phyloP scores from a whole-genome alignment of 2,888 invertebrate species.

The Meteorus cinctellus region DNA sequence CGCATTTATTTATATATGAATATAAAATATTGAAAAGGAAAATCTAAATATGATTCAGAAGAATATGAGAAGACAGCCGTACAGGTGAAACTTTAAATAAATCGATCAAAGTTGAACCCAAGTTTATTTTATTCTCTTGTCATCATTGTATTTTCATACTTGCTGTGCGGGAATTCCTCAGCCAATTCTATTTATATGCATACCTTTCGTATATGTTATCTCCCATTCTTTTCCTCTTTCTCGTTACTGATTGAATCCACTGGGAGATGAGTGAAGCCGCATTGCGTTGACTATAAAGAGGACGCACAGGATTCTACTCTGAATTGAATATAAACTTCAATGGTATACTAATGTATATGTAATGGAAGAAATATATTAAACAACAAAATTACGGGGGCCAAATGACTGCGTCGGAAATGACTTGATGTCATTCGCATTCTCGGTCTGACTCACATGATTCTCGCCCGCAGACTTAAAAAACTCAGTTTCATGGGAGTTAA shows the following conservation, averaged over 20 bases:
- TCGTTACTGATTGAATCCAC: neutral
- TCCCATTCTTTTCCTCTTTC: neutral
- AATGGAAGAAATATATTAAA: neutral
- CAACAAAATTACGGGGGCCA: neutral
- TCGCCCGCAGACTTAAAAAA: neutral
- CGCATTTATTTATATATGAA: neutral
- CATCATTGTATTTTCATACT: neutral
- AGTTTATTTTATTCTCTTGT: neutral
- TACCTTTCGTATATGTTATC: neutral
- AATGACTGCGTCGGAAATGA: neutral
- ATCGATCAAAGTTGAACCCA: neutral
- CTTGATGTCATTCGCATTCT: neutral
- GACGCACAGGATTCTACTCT: neutral
- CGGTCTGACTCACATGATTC: neutral
- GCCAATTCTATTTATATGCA: conserved; percentile 1
- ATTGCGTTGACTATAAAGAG: neutral
- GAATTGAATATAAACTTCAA: neutral
- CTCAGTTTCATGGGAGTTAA: neutral
- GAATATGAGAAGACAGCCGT: neutral
- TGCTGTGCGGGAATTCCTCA: no score
- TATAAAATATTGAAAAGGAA: neutral
- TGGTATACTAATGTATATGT: neutral
- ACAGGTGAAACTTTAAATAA: neutral
- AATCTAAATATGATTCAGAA: neutral
- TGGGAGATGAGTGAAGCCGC: neutral